Base-by-base conservation (phyloP, 1,140 invertebrate species). In the Atta cephalotes region DNA sequence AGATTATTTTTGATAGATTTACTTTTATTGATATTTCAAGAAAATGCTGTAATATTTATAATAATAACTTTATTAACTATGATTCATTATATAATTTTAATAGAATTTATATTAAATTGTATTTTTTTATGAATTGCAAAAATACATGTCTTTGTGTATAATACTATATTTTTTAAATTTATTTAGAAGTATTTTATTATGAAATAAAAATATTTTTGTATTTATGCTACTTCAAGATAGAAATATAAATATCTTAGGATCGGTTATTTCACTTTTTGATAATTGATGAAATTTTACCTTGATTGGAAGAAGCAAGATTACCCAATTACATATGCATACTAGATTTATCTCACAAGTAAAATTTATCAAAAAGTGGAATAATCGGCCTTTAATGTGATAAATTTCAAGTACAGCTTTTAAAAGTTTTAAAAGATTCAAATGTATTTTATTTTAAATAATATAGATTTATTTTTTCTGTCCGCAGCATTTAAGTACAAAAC, bases 401-500 rank as follows among this genome's bases (percentile, higher is more conserved):
- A 60, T 39, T 16, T 39, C 4, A 79, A 35, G n/a, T 51, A 49
- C 45, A 63, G 51, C 5, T 16, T 31, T 25, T 39, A 53, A 74
- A 72, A 49, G 5, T 10, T 56, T 25, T 5, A 39, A 25, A 14
- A 9, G 16, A 14, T 0, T 77, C 12, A 63, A 49, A 76, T 39
- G 18, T 68, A 12, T 21, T 31, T 31, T 21, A 21, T 18, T 5
- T 85, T 28, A 39, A 62, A n/a, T 76, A 66, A 86, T 39, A 53
- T 25, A 25, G 2, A 25, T 31, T 45, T 56, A 28, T 0, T 77
- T n/a, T 65, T 68, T 86, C 12, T 85, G 25, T 87, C 93, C 90
- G 68, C 87, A 94, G 94, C 91, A 92, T 87, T 28, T 94, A 79
- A 95, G 92, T 80, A 88, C 89, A 68, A 94, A 93, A 74, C 94